Conservation (phyloP, 2,797 vertebrate species). For the Propithecus perrieri region DNA sequence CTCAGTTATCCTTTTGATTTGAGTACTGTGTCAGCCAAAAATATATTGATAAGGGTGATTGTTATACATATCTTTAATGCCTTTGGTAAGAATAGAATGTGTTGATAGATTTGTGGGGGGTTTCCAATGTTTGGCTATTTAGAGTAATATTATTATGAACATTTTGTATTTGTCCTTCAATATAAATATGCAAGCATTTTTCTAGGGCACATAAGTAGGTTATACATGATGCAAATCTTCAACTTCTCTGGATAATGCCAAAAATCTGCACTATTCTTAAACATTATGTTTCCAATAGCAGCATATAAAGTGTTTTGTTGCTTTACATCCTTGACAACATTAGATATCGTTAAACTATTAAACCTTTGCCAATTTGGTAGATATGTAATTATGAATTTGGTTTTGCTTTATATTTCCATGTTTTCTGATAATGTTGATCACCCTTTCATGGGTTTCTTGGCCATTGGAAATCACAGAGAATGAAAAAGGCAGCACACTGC, state of each 20-base stretch:
- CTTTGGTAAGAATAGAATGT: neutral
- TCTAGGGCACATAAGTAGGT: neutral
- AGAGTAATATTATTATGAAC: neutral
- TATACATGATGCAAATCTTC: neutral
- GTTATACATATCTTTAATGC: neutral
- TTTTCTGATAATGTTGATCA: neutral
- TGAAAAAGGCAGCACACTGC: neutral
- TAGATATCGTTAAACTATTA: neutral
- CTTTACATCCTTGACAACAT: neutral
- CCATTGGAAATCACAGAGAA: neutral
- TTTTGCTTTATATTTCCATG: neutral
- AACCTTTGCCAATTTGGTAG: neutral
- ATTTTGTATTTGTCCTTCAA: neutral
- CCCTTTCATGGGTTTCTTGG: neutral
- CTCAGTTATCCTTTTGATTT: neutral
- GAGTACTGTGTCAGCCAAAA: neutral
- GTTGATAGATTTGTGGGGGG: neutral
- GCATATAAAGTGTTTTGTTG: neutral
- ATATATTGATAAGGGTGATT: neutral
- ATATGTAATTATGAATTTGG: neutral
- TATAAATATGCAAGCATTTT: neutral
- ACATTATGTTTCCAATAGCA: neutral
- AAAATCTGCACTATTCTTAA: neutral
- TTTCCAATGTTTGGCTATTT: neutral
- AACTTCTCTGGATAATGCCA: neutral